Base-by-base conservation (phyloP, 1,140 invertebrate genomes). In the Bombus picipes region DNA sequence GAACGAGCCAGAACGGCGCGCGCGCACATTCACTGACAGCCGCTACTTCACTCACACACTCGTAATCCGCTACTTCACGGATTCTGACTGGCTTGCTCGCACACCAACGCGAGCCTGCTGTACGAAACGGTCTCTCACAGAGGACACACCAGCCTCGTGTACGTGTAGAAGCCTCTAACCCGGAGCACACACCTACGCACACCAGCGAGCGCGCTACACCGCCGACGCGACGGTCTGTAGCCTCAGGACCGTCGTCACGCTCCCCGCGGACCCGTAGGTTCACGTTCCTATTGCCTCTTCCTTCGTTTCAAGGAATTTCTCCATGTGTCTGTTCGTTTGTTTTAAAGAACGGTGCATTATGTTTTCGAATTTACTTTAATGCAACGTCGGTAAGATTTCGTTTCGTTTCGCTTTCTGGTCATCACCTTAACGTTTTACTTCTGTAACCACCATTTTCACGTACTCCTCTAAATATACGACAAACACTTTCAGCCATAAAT, bases 111-210 rank as follows among this genome's bases (percentile, higher is more conserved):
- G 22, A 76, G 4, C 22, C 2, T n/a, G n/a, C 32, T 9, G 59
- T 81, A 68, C 78, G 12, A 68, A 66, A 81, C 71, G 28, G 28
- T 85, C 83, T 62, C 53, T 28, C 78, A 53, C 73, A 72, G 37
- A 62, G 59, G 2, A 5, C 9, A 18, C 18, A 25, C 53, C 37
- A 43, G 39, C 59, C 57, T 25, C 41, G 59, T 62, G 59, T 75
- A 70, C 68, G 47, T 81, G 70, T 86, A 34, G 62, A 59, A 89
- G 68, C 68, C 77, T 87, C 88, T 87, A 89, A 89, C 89, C 88
- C 88, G 83, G 75, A 86, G 87, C 84, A 47, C 87, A 89, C 88
- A 87, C 88, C 76, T 89, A 89, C 88, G 83, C 87, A 84, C 81
- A 81, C 88, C n/a, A 66, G 41, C 25, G 41, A 78, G 32, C 37